A percentile compares a stretch with the other conserved stretches of the same genome.
phyloP scores from a whole-genome alignment of 1,140 invertebrate species.

The Drosophila seguyi region DNA sequence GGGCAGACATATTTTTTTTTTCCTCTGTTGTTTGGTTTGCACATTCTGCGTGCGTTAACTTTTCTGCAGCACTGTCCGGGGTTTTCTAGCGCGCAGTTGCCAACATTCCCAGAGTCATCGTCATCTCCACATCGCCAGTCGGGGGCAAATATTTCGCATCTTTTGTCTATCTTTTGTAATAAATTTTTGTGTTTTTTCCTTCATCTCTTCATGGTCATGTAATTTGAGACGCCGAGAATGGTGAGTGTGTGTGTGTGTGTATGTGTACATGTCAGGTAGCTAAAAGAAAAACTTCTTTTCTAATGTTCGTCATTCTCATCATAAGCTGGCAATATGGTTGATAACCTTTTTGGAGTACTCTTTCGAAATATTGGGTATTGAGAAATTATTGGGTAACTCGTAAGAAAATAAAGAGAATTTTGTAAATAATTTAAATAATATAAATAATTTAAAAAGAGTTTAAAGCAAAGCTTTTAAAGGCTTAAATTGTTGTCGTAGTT shows the following conservation, averaged over 20 bases:
- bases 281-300: slow-evolving; percentile 48
- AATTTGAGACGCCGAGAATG: slow-evolving; percentile 55
- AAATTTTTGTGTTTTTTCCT: slow-evolving; percentile 45
- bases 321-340: slow-evolving; percentile 59
- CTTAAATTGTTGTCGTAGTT: background rate
- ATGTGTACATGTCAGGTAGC: slow-evolving; percentile 51
- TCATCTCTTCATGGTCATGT: slow-evolving; percentile 50
- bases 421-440: too few species aligned
- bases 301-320: slow-evolving; percentile 68
- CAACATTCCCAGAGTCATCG: slow-evolving; percentile 64
- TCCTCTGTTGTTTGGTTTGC: slow-evolving; percentile 9
- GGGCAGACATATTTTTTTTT: slow-evolving; percentile 55
- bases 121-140: slow-evolving; percentile 14
- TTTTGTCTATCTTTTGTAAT: slow-evolving; percentile 80
- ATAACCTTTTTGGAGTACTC: slow-evolving; percentile 54
- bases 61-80: slow-evolving; percentile 61
- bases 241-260: slow-evolving; percentile 19
- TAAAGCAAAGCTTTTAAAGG: too few species aligned
- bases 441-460: too few species aligned
- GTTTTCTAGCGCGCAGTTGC: slow-evolving; percentile 56
- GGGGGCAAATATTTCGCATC: slow-evolving; percentile 74
- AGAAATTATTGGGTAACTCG: background rate
- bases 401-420: background rate
- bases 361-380: background rate
- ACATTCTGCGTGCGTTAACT: slow-evolving; percentile 56